Conservation (phyloP, 2,113 vertebrate species). For the Psittacus erithacus region DNA sequence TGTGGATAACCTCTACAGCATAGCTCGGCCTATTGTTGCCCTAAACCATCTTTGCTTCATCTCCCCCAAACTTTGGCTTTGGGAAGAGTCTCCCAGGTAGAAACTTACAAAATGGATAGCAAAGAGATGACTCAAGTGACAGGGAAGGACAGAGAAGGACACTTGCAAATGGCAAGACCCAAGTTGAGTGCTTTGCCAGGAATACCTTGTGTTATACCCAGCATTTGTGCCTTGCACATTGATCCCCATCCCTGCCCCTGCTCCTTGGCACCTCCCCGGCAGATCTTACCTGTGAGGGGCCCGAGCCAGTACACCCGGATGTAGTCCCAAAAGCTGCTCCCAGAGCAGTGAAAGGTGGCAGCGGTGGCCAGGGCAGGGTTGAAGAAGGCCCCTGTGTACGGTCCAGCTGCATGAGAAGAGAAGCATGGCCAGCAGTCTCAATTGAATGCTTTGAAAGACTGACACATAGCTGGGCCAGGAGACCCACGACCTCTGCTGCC, state of each 20-base stretch:
- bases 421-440: neutral
- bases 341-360: conserved; percentile 84
- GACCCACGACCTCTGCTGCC: neutral
- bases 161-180: neutral
- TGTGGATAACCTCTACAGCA: neutral
- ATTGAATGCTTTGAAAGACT: neutral
- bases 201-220: rapidly evolving
- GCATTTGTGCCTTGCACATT: neutral
- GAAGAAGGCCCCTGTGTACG: conserved; percentile 82
- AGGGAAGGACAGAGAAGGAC: neutral
- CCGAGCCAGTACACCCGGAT: conserved; percentile 88
- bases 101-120: neutral
- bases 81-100: rapidly evolving
- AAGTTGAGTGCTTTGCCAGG: neutral
- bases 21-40: rapidly evolving
- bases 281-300: conserved; percentile 80
- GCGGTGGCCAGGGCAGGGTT: conserved; percentile 85
- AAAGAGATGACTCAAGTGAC: neutral
- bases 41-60: neutral
- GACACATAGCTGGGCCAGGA: neutral
- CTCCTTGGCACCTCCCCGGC: rapidly evolving
- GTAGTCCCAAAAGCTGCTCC: conserved; percentile 81
- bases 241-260: neutral
- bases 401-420: conserved; percentile 72
- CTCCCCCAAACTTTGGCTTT: neutral